Base-by-base conservation (phyloP, 2,888 invertebrate genomes). In the Drosophila mimetica region DNA sequence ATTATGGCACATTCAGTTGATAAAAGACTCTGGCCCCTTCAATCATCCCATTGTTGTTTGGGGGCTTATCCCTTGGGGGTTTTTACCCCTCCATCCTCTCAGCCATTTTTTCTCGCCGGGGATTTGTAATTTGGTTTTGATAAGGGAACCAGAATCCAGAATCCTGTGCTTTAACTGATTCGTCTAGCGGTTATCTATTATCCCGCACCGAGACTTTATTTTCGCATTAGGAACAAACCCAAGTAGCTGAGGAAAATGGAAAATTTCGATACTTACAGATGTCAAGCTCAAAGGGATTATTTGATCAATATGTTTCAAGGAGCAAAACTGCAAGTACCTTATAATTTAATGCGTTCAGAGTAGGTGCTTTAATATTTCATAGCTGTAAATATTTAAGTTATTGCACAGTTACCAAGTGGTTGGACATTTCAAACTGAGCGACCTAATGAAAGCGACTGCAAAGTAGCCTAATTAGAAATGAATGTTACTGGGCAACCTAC, bases 61-160 rank as follows among this genome's bases (percentile, higher is more conserved):
- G 44, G 57, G 44, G 53, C 53, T 71, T 65, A 53, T 66, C 65
- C 74, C 53, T 42, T 39, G 34, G 48, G 57, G 52, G 48, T n/a
- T 20, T 42, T 9, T 0, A 50, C 28, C 47, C 16, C 28, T 13
- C 16, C 5, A 13, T 9, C 14, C 25, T 42, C 42, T 59, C 34
- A 44, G 44, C 20, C 36, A 32, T 41, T 57, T 60, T 59, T 66
- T 54, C 58, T 52, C 46, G 32, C 9, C 65, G 53, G 42, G 84
- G 87, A 84, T 84, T 88, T 88, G 87, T 86, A 84, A 84, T 83
- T 84, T 75, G 77, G 80, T 72, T 88, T 84, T 84, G 84, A 84
- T 84, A 83, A 71, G 60, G 57, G 41, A n/a, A n/a, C 25, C 25
- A 25, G 25, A 25, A 7, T 25, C 22, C 28, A 41, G 18, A 41